phyloP scores from a whole-genome alignment of 1,140 invertebrate species.

The Ceratoteleas bidentatus region DNA sequence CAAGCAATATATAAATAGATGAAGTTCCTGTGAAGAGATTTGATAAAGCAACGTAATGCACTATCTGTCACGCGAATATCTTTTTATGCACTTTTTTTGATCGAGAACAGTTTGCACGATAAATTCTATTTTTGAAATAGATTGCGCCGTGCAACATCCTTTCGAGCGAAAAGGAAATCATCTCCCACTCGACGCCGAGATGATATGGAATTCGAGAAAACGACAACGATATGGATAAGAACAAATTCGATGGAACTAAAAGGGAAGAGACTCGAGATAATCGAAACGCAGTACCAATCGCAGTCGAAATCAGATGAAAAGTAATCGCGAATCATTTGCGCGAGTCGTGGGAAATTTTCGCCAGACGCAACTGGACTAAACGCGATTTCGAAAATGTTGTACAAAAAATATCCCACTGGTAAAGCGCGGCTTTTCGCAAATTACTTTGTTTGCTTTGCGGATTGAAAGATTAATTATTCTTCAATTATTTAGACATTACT shows the following conservation, averaged over 20 bases:
- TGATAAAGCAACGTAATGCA: constrained; percentile 45
- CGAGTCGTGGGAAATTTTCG: constrained; percentile 35
- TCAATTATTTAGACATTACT: constrained; percentile 40
- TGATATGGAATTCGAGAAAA: constrained; percentile 53
- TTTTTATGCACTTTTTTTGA: constrained; percentile 58
- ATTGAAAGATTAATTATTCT: constrained; percentile 35
- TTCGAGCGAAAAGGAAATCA: constrained; percentile 56
- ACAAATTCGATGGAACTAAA: constrained; percentile 56
- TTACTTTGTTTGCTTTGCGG: constrained; percentile 28
- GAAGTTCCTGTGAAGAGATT: constrained; percentile 37
- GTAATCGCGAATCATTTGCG: constrained; percentile 43
- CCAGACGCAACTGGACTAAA: no score
- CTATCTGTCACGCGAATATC: constrained; percentile 47
- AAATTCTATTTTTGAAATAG: constrained; percentile 61
- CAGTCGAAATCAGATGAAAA: constrained; percentile 49
- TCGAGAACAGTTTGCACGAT: constrained; percentile 57
- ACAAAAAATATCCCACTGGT: no score
- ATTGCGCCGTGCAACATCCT: constrained; percentile 51
- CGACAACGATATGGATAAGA: constrained; percentile 51
- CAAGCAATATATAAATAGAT: constrained; percentile 36
- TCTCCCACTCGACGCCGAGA: constrained; percentile 51
- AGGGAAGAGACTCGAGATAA: constrained; percentile 36
- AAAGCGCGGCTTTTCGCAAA: constrained; percentile 1
- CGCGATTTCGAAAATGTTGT: not conserved
- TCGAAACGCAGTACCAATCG: constrained; percentile 29